These are phyloP conservation scores for Martes martes DNA, from an alignment of 2,113 vertebrate species.

Conservation along the genomic window DNA sequence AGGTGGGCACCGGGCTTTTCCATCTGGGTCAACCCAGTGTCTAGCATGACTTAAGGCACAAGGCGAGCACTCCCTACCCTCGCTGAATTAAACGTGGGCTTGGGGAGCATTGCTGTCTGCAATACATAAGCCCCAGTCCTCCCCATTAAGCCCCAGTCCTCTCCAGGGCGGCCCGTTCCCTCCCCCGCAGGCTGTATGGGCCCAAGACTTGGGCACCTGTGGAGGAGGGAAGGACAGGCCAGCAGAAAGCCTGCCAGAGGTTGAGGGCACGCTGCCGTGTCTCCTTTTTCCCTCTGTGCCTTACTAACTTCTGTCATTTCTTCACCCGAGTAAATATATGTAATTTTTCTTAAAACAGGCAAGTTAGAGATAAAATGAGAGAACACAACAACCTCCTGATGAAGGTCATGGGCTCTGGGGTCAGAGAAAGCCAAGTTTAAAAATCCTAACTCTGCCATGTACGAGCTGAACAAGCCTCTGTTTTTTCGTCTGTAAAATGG, in stretches of 20 bases:
- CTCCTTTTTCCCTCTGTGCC: background rate
- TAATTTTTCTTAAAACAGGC: background rate
- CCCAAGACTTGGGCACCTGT: accelerated
- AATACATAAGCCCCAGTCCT: background rate
- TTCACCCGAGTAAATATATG: background rate
- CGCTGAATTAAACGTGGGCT: background rate
- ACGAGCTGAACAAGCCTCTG: background rate
- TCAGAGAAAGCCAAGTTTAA: background rate
- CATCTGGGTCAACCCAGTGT: background rate
- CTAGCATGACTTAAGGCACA: background rate
- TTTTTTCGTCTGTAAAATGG: background rate
- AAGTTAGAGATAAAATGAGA: background rate
- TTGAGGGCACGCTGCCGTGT: background rate
- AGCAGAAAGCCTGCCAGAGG: background rate
- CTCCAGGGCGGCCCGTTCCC: background rate
- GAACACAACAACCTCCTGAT: background rate
- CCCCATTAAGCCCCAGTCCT: background rate
- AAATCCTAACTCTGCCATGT: background rate
- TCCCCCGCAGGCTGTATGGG: background rate
- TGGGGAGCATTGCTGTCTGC: background rate
- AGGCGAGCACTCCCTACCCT: background rate
- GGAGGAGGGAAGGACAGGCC: background rate
- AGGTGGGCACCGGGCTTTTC: background rate
- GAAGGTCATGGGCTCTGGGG: background rate
- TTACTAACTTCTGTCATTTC: background rate